Conservation (phyloP, 2,113 vertebrate species). For the Oncorhynchus keta region DNA sequence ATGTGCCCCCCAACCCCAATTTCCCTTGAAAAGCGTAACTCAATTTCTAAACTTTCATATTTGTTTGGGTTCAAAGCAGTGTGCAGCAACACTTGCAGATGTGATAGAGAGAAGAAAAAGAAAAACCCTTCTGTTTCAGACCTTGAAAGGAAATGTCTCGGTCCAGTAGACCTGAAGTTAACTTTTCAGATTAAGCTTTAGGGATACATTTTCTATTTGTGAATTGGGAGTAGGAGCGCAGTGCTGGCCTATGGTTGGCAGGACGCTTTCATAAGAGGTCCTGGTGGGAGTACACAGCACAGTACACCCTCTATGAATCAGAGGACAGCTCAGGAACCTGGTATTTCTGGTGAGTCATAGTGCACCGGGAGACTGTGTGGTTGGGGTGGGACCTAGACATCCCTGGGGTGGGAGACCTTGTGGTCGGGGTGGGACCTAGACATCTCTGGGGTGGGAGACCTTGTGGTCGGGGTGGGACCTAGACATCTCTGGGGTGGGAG, state of each 20-base stretch:
- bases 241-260: not conserved
- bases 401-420: too few species aligned
- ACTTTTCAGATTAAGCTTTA: not conserved
- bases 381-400: too few species aligned
- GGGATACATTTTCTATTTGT: not conserved
- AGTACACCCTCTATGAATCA: conserved; percentile 1
- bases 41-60: conserved; percentile 15
- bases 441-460: not conserved
- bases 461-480: not conserved
- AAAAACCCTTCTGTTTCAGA: not conserved
- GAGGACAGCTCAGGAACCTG: not conserved
- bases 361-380: not conserved
- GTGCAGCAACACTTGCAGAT: too few species aligned
- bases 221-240: not conserved
- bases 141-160: not conserved
- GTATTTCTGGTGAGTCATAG: not conserved
- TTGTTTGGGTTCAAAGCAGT: not conserved
- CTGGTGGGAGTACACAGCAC: not conserved
- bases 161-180: not conserved
- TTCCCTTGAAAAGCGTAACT: conserved; percentile 20
- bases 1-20: not conserved
- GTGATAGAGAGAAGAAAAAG: not conserved
- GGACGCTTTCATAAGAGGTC: not conserved
- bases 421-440: too few species aligned
- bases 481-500: not conserved